Evolutionary conservation across 2,888 invertebrate genomes (phyloP).

Genomic region (Cynaeus angustus): DNA sequence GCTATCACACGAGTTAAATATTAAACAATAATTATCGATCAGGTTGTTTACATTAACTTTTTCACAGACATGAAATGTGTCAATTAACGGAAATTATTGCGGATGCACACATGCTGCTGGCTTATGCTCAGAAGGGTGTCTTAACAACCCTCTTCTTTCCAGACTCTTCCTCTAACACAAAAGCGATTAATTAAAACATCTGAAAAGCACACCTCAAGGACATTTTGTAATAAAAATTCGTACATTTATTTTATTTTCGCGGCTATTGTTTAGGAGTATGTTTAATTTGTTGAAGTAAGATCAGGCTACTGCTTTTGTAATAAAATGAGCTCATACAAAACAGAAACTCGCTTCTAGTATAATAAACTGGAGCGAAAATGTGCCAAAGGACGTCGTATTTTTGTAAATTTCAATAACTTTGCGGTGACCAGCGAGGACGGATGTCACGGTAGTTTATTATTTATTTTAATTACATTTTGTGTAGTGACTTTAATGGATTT

Average conservation of each 20-base stretch:
- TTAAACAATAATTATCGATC: constrained; percentile 7
- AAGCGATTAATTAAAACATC: constrained; percentile 29
- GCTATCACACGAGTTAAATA: not conserved
- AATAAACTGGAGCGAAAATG: constrained; percentile 29
- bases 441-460: no score
- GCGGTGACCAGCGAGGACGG: not conserved
- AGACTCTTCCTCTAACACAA: constrained; percentile 29
- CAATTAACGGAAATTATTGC: constrained; percentile 52
- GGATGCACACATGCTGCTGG: constrained; percentile 48
- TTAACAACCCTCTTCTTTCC: constrained; percentile 28
- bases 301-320: constrained; percentile 17
- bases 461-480: constrained; percentile 1
- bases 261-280: constrained; percentile 24
- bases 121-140: constrained; percentile 40
- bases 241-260: constrained; percentile 13
- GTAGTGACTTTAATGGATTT: not conserved
- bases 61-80: constrained; percentile 43
- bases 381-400: constrained; percentile 39
- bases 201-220: no score
- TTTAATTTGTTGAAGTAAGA: constrained; percentile 37
- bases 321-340: constrained; percentile 11
- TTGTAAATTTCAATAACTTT: constrained; percentile 30
- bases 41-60: constrained; percentile 3
- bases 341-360: constrained; percentile 10
- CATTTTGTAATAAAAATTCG: constrained; percentile 9